Percentiles rank a stretch among this genome's conserved stretches.
Conservation (phyloP, 30 jellyfish, hydroid and myxozoan species). For the Aurelia sp. region DNA sequence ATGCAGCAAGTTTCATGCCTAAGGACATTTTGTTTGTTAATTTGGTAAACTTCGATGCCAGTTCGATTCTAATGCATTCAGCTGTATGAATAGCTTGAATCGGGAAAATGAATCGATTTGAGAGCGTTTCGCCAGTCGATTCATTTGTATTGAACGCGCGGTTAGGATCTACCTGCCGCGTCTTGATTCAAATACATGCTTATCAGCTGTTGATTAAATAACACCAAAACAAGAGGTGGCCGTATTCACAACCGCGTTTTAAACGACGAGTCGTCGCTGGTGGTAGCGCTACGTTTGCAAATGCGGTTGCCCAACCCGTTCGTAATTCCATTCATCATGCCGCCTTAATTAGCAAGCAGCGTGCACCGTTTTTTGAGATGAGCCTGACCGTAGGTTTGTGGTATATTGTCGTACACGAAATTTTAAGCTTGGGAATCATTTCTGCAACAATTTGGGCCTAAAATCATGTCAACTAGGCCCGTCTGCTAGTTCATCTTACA, state of each 20-base stretch:
- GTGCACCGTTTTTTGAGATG: background rate
- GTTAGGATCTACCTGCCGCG: slow-evolving; percentile 36
- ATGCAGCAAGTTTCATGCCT: slow-evolving; percentile 27
- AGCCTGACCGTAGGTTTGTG: background rate
- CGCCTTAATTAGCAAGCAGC: background rate
- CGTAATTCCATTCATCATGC: background rate
- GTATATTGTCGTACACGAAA: no score
- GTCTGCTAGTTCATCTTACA: no score
- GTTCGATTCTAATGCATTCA: slow-evolving; percentile 28
- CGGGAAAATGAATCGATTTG: background rate
- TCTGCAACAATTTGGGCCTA: no score
- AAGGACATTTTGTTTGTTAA: background rate
- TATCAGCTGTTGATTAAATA: slow-evolving; percentile 36
- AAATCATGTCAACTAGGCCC: no score
- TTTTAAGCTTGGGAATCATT: no score
- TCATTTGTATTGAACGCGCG: slow-evolving; percentile 26
- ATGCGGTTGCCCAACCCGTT: slow-evolving; percentile 25
- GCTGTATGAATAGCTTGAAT: slow-evolving; percentile 22
- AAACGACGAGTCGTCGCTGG: background rate
- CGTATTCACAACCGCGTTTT: slow-evolving; percentile 59
- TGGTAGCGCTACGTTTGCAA: background rate
- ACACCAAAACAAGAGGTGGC: slow-evolving; percentile 57
- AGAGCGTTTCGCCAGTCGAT: background rate
- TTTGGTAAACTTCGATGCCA: slow-evolving; percentile 25
- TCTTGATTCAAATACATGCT: background rate